phyloP scores from a whole-genome alignment of 1,140 invertebrate genomes.

The Littorina saxatilis region DNA sequence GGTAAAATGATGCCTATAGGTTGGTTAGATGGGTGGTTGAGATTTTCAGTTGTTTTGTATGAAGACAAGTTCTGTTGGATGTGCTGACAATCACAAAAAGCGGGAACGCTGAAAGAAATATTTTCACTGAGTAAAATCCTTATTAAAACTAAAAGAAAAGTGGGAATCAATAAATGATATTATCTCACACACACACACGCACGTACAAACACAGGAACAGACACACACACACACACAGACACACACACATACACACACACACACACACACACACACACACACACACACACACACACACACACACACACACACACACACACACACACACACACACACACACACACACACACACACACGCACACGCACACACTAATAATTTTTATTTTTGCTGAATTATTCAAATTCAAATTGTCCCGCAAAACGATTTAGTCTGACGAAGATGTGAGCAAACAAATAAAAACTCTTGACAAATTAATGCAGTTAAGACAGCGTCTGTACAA shows the following conservation, averaged over 20 bases:
- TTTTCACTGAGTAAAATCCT: background rate
- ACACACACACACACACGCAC: too few species aligned
- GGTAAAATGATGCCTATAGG: background rate
- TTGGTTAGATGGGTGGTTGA: background rate
- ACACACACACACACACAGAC: background rate
- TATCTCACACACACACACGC: background rate
- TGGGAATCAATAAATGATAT: background rate
- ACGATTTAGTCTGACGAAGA: too few species aligned
- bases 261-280: background rate
- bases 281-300: background rate
- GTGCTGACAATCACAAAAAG: background rate
- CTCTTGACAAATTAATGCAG: too few species aligned
- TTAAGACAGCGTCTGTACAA: too few species aligned
- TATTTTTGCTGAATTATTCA: too few species aligned
- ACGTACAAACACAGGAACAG: constrained; percentile 3
- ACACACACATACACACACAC: background rate
- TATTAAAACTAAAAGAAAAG: background rate
- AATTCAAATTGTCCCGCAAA: too few species aligned
- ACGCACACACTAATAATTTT: too few species aligned
- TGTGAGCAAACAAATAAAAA: too few species aligned
- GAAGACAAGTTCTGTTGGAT: background rate
- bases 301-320: background rate
- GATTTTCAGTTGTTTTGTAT: too few species aligned
- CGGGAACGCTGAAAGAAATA: background rate
- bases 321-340: too few species aligned